Conservation (phyloP, 2,888 invertebrate species). For the Chaetoderma sp. region DNA sequence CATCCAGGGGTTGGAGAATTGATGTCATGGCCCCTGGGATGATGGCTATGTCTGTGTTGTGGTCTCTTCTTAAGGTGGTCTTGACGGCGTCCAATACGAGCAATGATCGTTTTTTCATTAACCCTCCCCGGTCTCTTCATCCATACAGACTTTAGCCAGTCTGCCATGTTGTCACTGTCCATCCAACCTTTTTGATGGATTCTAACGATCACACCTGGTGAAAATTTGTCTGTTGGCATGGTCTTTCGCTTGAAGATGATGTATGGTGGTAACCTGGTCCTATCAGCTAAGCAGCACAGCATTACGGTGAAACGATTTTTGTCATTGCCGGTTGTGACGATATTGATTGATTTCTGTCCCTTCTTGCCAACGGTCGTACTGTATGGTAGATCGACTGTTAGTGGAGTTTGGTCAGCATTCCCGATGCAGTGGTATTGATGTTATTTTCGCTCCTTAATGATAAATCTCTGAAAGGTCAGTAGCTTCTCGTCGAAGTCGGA, state of each 20-base stretch:
- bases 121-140: not conserved
- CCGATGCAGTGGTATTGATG: constrained; percentile 16
- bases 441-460: not conserved
- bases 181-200: not conserved
- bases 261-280: constrained; percentile 24
- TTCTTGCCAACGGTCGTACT: constrained; percentile 10
- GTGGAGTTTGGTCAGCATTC: constrained; percentile 29
- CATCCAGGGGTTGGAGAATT: constrained; percentile 18
- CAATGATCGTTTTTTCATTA: not conserved
- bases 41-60: not conserved
- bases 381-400: constrained; percentile 24
- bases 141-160: not conserved
- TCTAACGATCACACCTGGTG: not conserved
- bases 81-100: not conserved
- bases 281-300: constrained; percentile 12
- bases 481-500: constrained; percentile 21
- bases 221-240: constrained; percentile 1
- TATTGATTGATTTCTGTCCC: not conserved
- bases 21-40: constrained; percentile 17
- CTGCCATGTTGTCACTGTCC: not conserved
- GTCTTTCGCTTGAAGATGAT: constrained; percentile 17
- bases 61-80: not conserved
- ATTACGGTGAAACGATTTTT: constrained; percentile 23
- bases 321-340: constrained; percentile 12
- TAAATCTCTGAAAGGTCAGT: constrained; percentile 12